These are phyloP conservation scores for Eupleurogrammus muticus DNA, from an alignment of 2,797 vertebrate species.

Conservation along the genomic window DNA sequence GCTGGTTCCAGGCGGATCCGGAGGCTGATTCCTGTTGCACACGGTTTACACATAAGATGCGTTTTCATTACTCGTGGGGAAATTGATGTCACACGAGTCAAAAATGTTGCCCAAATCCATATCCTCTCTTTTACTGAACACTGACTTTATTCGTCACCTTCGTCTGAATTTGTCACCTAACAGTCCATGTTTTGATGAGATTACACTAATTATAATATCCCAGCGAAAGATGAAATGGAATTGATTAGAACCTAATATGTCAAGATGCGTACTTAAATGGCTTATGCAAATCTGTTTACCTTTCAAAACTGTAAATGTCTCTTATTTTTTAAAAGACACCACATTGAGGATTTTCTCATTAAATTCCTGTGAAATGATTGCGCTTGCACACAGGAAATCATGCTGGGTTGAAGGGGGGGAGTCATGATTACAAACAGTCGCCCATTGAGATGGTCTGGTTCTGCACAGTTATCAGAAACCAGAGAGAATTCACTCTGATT, in stretches of 20 bases:
- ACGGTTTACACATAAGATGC: not conserved
- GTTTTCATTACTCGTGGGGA: constrained; percentile 4
- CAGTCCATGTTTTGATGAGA: constrained; percentile 46
- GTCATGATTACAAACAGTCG: constrained; percentile 7
- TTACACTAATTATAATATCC: constrained; percentile 45
- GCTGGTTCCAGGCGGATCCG: not conserved
- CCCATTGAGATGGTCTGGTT: not conserved
- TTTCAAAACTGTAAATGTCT: constrained; percentile 41
- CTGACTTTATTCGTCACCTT: constrained; percentile 10
- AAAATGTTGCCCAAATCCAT: constrained; percentile 22
- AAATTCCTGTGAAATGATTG: constrained; percentile 63
- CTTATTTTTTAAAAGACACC: constrained; percentile 20
- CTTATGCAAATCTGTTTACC: constrained; percentile 62
- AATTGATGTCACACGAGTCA: not conserved
- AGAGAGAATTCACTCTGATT: not conserved
- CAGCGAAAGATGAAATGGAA: constrained; percentile 38
- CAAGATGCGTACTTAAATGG: constrained; percentile 52
- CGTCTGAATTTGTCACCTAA: constrained; percentile 30
- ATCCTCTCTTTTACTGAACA: not conserved
- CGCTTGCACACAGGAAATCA: constrained; percentile 27
- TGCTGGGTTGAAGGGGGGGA: not conserved
- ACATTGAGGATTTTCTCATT: constrained; percentile 40
- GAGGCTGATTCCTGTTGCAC: no score
- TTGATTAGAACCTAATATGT: constrained; percentile 58
- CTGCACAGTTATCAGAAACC: not conserved